Evolutionary conservation across 2,888 invertebrate genomes (phyloP), one percentile per base, ranked within the genome.

Genomic region (Odontothrips loti): DNA sequence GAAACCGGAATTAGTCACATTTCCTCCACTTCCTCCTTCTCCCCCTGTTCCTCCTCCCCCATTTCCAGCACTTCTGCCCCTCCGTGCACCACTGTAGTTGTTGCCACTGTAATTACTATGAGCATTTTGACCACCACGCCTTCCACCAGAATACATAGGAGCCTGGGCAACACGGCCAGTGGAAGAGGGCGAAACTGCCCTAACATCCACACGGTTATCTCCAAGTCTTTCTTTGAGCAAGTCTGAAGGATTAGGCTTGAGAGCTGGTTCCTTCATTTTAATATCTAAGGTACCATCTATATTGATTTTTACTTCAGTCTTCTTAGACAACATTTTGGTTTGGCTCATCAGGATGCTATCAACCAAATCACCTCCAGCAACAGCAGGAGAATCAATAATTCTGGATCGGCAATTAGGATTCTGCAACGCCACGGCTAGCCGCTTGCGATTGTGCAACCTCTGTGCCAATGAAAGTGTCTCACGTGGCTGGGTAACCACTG

Each of bases 291-390:
- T 90, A 0, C 94, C 94, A 84, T 92, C 91, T 3, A 90, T 89
- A 79, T 91, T 89, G 0, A 92, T 85, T 0, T 90, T 90, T 11
- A 92, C 88, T 4, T 91, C 87, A 43, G 91, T 89, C 80, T 91
- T 89, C 48, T 90, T 92, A 10, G 92, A 92, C 86, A 93, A 93
- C 87, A 94, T 90, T 82, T 91, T 89, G 80, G 92, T 90, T 86
- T 95, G 95, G 84, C 91, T 90, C 83, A 91, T 91, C 85, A 95
- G 87, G 84, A 95, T 94, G 84, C 90, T 91, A 48, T 91, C 91
- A 9, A 95, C 87, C 12, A 95, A 85, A 87, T 95, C 93, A 3
- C 86, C 81, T 1, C 84, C 82, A 4, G 83, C 79, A 51, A 81
- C 79, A 47, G 80, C 48, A 47, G 79, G n/a, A 8, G 29, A 9